Base-by-base conservation (phyloP, 2,797 vertebrate species). In the Enteromius argenteus region DNA sequence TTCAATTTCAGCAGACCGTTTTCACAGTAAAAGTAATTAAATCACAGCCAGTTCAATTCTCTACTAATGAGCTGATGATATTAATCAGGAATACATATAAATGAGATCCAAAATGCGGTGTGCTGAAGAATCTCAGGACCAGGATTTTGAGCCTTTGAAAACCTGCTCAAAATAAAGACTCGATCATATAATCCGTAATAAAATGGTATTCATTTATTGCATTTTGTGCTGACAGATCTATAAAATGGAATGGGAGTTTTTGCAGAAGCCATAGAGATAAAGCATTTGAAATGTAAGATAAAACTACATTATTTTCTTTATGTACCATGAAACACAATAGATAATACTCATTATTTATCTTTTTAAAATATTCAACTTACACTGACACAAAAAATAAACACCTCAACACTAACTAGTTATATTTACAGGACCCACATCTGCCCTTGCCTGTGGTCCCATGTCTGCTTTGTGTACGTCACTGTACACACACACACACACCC, bases 191-290 rank as follows among this genome's bases (percentile, higher is more conserved):
- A 95, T 94, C 95, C 96, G 95, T 99, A 97, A 96, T 99, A 99
- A 99, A 99, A 98, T 99, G 96, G 94, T 96, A 96, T 97, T 94
- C 89, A 88, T 96, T 99, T 99, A 99, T 99, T 99, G 98, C 98
- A 98, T 99, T 99, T 98, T 98, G 97, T 99, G 97, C 97, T 98
- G 98, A 98, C 95, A 93, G 96, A 95, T 99, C 97, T 99, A 98
- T 96, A 99, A 99, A 98, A 98, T 97, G 94, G 94, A 96, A 98
- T 96, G 95, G 94, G 95, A 95, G 83, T 83, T 94, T 94, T 96
- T 96, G 96, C 95, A 94, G 96, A 97, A 98, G 97, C 97, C 96
- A 96, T 95, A 96, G 92, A 98, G 94, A 96, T 95, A 95, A 97
- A 97, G 97, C 97, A 96, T 97, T 98, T 97, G 96, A 97, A 97